Conservation (phyloP, 1,140 invertebrate genomes). For the Drosophila ogumai region DNA sequence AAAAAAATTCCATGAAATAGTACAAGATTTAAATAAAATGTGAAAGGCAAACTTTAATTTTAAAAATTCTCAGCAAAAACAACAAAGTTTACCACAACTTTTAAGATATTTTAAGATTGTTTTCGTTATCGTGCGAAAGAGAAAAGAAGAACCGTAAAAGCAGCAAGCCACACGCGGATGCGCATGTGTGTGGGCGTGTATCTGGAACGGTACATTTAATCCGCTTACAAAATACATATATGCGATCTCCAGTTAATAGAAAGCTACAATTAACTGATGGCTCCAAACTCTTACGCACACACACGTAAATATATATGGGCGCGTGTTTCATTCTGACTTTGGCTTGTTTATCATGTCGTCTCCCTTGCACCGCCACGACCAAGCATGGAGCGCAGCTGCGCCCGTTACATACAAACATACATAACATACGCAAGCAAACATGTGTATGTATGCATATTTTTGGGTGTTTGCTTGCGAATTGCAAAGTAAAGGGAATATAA, state of each 20-base stretch:
- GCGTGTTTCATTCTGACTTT: constrained; percentile 43
- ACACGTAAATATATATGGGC: constrained; percentile 11
- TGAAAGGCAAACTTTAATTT: too few species aligned
- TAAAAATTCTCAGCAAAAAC: neutral
- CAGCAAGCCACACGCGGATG: constrained; percentile 3
- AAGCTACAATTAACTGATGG: constrained; percentile 9
- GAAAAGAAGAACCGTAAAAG: constrained; percentile 3
- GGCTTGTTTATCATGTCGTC: constrained; percentile 54
- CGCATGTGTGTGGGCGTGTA: constrained; percentile 10
- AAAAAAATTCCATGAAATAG: too few species aligned
- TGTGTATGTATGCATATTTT: constrained; percentile 31
- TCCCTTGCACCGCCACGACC: constrained; percentile 48
- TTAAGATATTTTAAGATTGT: neutral
- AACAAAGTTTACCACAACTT: neutral
- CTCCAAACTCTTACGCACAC: constrained; percentile 5
- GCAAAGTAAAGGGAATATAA: neutral
- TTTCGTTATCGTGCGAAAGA: neutral
- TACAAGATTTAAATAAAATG: neutral
- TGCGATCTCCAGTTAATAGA: constrained; percentile 27
- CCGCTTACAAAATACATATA: constrained; percentile 10
- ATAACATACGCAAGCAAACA: constrained; percentile 5
- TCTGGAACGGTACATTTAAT: constrained; percentile 16
- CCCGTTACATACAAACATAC: constrained; percentile 36
- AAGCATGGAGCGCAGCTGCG: constrained; percentile 38
- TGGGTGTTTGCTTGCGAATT: neutral